Evolutionary conservation across 2,797 vertebrate genomes (phyloP).

Genomic region (Pangasius djambal): DNA sequence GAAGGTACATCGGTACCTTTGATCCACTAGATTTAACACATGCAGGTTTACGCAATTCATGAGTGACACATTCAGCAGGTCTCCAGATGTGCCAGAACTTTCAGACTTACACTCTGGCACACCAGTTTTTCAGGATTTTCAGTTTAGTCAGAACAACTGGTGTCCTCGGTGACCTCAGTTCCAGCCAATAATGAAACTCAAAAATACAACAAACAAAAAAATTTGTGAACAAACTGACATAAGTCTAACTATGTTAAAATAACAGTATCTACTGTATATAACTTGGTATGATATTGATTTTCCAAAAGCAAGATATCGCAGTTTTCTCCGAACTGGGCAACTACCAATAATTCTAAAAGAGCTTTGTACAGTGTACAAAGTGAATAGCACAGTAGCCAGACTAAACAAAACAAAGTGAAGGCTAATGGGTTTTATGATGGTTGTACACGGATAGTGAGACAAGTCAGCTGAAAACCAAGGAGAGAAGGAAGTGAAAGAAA

Average conservation of each 20-base stretch:
- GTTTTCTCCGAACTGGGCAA: neutral
- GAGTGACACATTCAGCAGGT: neutral
- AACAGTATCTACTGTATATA: neutral
- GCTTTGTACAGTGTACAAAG: constrained; percentile 8
- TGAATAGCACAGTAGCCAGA: constrained; percentile 19
- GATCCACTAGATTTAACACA: neutral
- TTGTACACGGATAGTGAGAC: neutral
- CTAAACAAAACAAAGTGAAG: constrained; percentile 26
- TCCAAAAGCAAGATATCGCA: neutral
- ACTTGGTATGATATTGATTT: neutral
- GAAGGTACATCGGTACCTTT: neutral
- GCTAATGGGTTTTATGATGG: constrained; percentile 28
- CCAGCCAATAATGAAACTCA: neutral
- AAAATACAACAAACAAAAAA: neutral
- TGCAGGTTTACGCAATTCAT: neutral
- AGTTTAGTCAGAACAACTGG: neutral
- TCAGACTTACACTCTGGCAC: too few relatives aligned
- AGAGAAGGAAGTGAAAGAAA: neutral
- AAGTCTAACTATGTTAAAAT: neutral
- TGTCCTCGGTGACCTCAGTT: neutral
- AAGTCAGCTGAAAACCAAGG: constrained; percentile 10
- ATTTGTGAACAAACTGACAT: neutral
- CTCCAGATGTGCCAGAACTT: neutral
- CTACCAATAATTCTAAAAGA: neutral
- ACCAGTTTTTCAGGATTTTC: neutral